Conservation (phyloP, 1,140 invertebrate species). For the Pantala flavescens region DNA sequence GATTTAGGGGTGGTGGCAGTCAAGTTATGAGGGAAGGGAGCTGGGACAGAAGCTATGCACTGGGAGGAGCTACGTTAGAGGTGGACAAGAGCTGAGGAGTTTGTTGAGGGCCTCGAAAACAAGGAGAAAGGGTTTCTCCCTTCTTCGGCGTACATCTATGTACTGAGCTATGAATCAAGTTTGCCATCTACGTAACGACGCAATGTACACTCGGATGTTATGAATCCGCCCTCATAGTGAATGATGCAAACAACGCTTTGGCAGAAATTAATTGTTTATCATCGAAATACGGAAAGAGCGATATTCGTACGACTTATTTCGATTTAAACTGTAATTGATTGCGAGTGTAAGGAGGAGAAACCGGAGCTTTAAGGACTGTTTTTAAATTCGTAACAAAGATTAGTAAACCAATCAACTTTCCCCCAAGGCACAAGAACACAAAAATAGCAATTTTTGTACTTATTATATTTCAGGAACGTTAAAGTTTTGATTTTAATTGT, state of each 20-base stretch:
- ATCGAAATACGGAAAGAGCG: not conserved
- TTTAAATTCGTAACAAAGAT: not conserved
- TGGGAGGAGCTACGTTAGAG: not conserved
- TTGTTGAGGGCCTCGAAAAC: slow-evolving; percentile 4
- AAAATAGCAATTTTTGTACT: slow-evolving; percentile 3
- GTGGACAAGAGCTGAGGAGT: not conserved
- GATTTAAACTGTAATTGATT: not conserved
- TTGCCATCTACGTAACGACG: not conserved
- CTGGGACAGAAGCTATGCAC: slow-evolving; percentile 15
- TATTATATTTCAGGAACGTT: slow-evolving; percentile 10
- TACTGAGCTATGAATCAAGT: not conserved
- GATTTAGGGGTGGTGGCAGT: slow-evolving; percentile 21
- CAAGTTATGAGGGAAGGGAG: slow-evolving; percentile 20
- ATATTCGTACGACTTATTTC: not conserved
- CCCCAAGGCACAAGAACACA: slow-evolving; percentile 7
- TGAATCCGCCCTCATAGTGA: not conserved
- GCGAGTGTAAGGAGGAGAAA: not conserved
- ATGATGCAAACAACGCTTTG: too few relatives aligned
- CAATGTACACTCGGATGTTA: not conserved
- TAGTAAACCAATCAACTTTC: not conserved
- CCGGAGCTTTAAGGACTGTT: not conserved
- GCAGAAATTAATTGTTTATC: not conserved
- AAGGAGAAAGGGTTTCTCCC: slow-evolving; percentile 12
- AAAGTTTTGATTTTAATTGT: not conserved
- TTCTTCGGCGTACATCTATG: not conserved